Evolutionary conservation across 1,140 invertebrate species (phyloP), one percentile per base, ranked within the genome.

Genomic region (Neoseiulus cucumeris): DNA sequence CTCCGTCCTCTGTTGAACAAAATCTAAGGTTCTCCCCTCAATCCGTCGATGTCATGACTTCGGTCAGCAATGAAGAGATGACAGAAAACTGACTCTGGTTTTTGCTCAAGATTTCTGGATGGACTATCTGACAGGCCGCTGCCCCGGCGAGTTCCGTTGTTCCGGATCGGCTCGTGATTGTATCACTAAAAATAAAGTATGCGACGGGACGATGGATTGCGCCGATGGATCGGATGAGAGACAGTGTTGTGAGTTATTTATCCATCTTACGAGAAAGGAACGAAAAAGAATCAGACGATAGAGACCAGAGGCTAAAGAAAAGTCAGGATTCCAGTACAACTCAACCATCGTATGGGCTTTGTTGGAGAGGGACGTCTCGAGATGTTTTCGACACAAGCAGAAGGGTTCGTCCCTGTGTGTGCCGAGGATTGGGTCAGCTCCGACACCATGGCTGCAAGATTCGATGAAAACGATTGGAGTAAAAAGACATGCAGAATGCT

Each of bases 191-290:
- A 55, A 51, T 9, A 44, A 91, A 76, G 85, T 91, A 0, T 96
- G 92, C 76, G 91, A 95, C 74, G 88, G 88, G n/a, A 82, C 87
- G 68, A 80, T 82, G 65, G 89, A 93, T 73, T 93, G 90, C 73
- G 75, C 79, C 2, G 91, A 92, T 73, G 84, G 83, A 14, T 87
- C 86, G 0, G 88, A 91, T 73, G 88, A 91, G 30, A 70, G 70
- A 18, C 72, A 73, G 9, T 81, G 80, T 70, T 75, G 79, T 74
- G 67, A 69, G 68, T 67, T 44, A 9, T n/a, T n/a, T n/a, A n/a
- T n/a, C 33, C 33, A 9, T 39, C 9, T 39, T 9, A 39, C 33
- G 4, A 9, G 33, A 6, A 39, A 6, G 9, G 33, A 39, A 9
- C 4, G 33, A 9, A 9, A 39, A 9, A 9, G 33, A 9, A 9